phyloP scores from a whole-genome alignment of 2,888 invertebrate species.

The Synanthedon tipuliformis region DNA sequence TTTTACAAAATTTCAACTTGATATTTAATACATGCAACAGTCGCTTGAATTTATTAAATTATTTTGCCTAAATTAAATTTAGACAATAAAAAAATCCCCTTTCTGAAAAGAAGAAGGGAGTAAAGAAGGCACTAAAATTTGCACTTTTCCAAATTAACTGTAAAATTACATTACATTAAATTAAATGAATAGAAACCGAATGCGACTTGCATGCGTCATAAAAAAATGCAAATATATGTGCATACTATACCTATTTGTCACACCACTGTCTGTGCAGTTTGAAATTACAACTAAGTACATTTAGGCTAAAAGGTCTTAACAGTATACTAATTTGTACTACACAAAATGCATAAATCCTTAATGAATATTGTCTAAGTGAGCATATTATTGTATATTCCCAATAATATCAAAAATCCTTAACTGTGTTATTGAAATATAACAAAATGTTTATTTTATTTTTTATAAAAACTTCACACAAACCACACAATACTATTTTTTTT shows the following conservation, averaged over 20 bases:
- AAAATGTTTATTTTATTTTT: not conserved
- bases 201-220: not conserved
- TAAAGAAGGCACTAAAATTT: not conserved
- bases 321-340: constrained; percentile 54
- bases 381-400: constrained; percentile 12
- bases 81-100: no score
- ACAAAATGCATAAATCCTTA: constrained; percentile 28
- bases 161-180: no score
- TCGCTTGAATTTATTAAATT: no score
- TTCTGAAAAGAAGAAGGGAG: not conserved
- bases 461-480: not conserved
- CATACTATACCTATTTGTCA: constrained; percentile 5
- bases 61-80: no score
- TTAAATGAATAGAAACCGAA: no score
- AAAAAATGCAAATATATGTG: not conserved
- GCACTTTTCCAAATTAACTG: not conserved
- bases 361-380: constrained; percentile 53
- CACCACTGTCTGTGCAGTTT: constrained; percentile 13
- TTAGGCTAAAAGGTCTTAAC: constrained; percentile 16
- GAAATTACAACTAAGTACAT: constrained; percentile 15
- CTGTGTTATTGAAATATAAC: not conserved
- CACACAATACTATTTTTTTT: no score
- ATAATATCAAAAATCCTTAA: not conserved
- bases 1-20: no score
- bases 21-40: no score